Evolutionary conservation across 2,113 vertebrate species (phyloP), one percentile per base, ranked within the genome.

Genomic region (Sphyrna mokarran): DNA sequence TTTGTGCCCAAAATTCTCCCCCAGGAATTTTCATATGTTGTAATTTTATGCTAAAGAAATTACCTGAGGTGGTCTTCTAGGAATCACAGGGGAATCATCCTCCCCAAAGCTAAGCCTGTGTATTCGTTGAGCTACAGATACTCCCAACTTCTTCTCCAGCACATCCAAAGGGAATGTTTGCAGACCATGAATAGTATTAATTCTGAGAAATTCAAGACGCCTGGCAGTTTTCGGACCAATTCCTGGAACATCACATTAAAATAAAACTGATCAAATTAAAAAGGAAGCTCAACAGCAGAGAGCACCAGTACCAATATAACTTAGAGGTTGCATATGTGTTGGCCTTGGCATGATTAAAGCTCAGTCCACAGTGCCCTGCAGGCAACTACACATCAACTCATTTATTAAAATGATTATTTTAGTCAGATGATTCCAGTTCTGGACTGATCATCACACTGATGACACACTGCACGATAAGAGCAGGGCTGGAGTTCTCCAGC

Each of bases 11-110:
- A 90, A 29, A 63, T 89, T 58, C 86, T 89, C 22, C 43, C 18
- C 48, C 8, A 8, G 58, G 26, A 89, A 83, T 14, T 83, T 83
- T 40, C 2, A 14, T 10, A 29, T 29, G 11, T 29, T 54, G 20
- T 89, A 26, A 58, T 29, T 58, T 89, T 13, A 29, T 63, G 23
- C 29, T 95, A 14, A 48, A 83, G 72, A 29, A 80, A 2, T 43
- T 97, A 99, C 99, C 99, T 99, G 98, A 61, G 98, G 98, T 29
- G 98, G 97, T 58, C 99, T 98, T 0, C 97, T 97, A 0, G 98
- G 98, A 0, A 96, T 97, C 54, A 99, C 98, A 3, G 97, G 97
- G 29, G 98, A 98, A 33, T 97, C 96, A 85, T 99, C 98, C 40
- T 98, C 96, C 61, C 98, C 99, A 0, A 97, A 96, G 94, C 98